Percentiles rank a stretch among this genome's conserved stretches.
Evolutionary conservation across 2,797 vertebrate genomes (phyloP).

Genomic region (Eulemur albifrons): DNA sequence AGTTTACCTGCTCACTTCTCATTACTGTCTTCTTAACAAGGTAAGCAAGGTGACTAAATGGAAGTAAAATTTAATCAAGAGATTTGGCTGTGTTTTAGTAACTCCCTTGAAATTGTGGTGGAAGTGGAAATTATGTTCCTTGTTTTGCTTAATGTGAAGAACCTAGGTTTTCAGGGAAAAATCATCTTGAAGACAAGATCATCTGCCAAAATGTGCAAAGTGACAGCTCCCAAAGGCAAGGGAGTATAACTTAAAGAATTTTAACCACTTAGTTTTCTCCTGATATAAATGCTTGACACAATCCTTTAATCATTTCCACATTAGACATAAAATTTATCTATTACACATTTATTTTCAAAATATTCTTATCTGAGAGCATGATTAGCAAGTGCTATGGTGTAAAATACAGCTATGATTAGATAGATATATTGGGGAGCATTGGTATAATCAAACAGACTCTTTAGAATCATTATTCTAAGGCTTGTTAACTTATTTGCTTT

Average conservation of each 20-base stretch:
- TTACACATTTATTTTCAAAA: background rate
- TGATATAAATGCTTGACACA: background rate
- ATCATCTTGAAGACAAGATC: background rate
- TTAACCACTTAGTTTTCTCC: background rate
- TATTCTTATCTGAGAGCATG: conserved; percentile 8
- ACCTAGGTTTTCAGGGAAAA: background rate
- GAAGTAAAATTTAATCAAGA: background rate
- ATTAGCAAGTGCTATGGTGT: background rate
- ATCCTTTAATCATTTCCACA: background rate
- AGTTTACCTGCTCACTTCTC: background rate
- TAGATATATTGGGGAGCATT: background rate
- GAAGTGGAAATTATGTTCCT: background rate
- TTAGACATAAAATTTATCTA: background rate
- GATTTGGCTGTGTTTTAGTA: background rate
- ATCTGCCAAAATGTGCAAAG: background rate
- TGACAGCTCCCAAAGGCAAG: background rate
- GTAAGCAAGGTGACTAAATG: background rate
- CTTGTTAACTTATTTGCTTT: background rate
- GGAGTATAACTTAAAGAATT: background rate
- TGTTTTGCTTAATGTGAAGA: background rate
- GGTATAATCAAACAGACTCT: background rate
- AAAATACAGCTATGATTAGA: background rate
- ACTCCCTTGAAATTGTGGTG: background rate
- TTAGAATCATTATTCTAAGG: conserved; percentile 33
- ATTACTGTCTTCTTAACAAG: background rate